Percentiles rank a stretch among this genome's conserved stretches.
phyloP scores from a whole-genome alignment of 2,113 vertebrate genomes.

The Phainopepla nitens region DNA sequence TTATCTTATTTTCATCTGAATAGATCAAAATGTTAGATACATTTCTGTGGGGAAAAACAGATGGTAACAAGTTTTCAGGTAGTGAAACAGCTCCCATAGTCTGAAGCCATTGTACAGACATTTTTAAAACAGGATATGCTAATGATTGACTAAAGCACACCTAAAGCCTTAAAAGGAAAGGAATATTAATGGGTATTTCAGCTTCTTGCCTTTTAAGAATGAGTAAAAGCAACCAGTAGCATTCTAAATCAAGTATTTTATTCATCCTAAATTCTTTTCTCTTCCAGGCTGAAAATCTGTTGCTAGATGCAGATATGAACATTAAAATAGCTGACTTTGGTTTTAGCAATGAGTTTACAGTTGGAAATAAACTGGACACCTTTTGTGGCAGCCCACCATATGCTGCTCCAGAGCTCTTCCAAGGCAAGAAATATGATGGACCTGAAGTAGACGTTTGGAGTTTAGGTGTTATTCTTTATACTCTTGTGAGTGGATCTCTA shows the following conservation, averaged over 20 bases:
- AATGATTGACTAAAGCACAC: neutral
- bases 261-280: slow-evolving; percentile 51
- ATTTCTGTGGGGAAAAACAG: neutral
- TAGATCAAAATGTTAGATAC: neutral
- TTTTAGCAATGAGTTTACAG: slow-evolving; percentile 97
- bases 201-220: neutral
- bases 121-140: neutral
- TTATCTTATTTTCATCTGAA: neutral
- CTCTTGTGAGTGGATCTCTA: slow-evolving; percentile 95
- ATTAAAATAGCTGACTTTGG: slow-evolving; percentile 99
- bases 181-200: neutral
- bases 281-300: slow-evolving; percentile 93
- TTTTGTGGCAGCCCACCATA: slow-evolving; percentile 98
- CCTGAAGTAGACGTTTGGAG: slow-evolving; percentile 99
- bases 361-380: slow-evolving; percentile 97
- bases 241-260: neutral
- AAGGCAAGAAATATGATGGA: slow-evolving; percentile 98
- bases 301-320: slow-evolving; percentile 98
- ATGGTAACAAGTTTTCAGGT: neutral
- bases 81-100: neutral
- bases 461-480: slow-evolving; percentile 97
- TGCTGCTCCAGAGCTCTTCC: slow-evolving; percentile 96
- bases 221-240: neutral
- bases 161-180: neutral
- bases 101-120: neutral